These are phyloP conservation scores for Aptenodytes patagonicus DNA, from an alignment of 2,113 vertebrate genomes.

Conservation along the genomic window DNA sequence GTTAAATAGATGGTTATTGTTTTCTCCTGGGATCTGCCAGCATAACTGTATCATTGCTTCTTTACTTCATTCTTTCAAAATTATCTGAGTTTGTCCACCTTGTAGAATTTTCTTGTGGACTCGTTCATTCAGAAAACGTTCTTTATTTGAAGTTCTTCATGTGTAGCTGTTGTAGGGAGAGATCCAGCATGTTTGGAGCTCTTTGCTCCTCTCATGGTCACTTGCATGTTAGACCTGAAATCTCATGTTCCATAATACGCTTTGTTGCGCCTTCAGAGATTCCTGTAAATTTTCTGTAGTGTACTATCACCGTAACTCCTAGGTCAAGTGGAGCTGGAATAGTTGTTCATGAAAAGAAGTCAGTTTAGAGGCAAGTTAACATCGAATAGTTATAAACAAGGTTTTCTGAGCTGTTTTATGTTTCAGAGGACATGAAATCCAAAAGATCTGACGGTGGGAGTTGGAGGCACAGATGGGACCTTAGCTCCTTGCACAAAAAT, in stretches of 20 bases:
- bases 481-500: neutral
- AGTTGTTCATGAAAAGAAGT: neutral
- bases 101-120: neutral
- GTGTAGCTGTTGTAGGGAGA: too few relatives aligned
- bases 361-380: neutral
- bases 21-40: neutral
- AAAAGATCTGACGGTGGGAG: neutral
- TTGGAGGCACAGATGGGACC: neutral
- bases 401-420: neutral
- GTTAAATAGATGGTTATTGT: neutral
- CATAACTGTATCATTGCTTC: neutral
- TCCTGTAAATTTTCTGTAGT: neutral
- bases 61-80: neutral
- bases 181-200: neutral
- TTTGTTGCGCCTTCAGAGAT: neutral
- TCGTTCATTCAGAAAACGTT: neutral
- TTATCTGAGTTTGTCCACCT: neutral
- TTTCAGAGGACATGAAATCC: neutral
- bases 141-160: neutral
- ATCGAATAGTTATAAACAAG: neutral
- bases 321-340: neutral
- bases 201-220: neutral
- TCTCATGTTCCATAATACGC: fast-evolving
- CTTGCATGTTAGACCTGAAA: neutral
- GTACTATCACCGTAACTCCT: neutral